These are phyloP conservation scores for Augochlora pura DNA, from an alignment of 1,140 invertebrate species.

Conservation along the genomic window DNA sequence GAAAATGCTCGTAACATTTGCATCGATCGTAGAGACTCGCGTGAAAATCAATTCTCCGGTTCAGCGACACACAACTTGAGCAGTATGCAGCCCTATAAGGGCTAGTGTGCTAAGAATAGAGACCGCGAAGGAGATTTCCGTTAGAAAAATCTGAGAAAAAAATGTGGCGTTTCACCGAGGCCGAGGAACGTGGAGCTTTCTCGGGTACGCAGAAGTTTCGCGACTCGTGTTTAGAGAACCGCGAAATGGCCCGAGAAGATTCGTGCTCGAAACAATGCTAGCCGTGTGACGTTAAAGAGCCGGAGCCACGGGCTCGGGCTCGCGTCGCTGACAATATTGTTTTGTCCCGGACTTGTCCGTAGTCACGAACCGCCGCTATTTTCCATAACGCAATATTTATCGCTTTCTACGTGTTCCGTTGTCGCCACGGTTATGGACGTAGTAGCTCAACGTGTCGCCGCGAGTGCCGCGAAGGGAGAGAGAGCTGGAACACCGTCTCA, in stretches of 20 bases:
- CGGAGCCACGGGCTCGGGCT: constrained; percentile 21
- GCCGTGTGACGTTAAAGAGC: constrained; percentile 59
- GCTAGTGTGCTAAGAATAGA: too few species aligned
- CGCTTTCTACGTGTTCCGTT: constrained; percentile 24
- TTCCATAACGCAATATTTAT: constrained; percentile 52
- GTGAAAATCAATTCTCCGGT: too few species aligned
- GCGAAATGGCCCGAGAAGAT: constrained; percentile 58
- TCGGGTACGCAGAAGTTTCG: constrained; percentile 4
- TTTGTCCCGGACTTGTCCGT: constrained; percentile 56
- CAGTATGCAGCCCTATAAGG: too few species aligned
- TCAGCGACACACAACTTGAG: too few species aligned
- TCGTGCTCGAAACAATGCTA: constrained; percentile 66
- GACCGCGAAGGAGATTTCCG: too few species aligned
- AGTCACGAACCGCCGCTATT: constrained; percentile 61
- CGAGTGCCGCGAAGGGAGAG: not conserved
- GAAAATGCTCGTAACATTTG: too few species aligned
- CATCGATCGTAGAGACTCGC: too few species aligned
- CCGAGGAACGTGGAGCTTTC: constrained; percentile 3
- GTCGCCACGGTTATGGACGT: constrained; percentile 1
- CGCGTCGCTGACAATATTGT: constrained; percentile 60
- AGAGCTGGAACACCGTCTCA: too few species aligned
- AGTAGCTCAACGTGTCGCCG: constrained; percentile 11
- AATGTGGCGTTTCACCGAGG: not conserved
- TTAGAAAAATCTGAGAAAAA: not conserved
- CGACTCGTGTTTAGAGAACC: constrained; percentile 23